Conservation (phyloP, 2,113 vertebrate species). For the Corydoras maculifer region DNA sequence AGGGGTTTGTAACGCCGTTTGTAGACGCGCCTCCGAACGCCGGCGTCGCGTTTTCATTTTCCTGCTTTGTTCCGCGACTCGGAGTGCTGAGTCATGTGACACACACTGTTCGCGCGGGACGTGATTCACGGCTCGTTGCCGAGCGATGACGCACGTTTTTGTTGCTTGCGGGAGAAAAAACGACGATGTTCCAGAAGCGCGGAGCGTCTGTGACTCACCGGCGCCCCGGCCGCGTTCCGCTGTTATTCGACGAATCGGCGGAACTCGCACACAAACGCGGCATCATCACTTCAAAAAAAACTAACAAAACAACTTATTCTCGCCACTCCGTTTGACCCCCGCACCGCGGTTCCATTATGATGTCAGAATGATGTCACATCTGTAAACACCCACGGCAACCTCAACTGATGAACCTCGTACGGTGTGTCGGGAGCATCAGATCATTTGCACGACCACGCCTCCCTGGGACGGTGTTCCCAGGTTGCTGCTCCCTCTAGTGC, state of each 20-base stretch:
- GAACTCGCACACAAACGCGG: not conserved
- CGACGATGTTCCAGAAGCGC: conserved; percentile 16
- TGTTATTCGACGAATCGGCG: not conserved
- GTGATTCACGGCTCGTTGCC: conserved; percentile 24
- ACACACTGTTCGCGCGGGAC: conserved; percentile 5
- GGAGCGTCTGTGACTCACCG: conserved; percentile 31
- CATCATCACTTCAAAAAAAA: not conserved
- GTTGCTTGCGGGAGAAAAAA: conserved; percentile 5
- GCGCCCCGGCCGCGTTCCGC: not conserved
- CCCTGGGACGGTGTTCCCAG: too few species aligned
- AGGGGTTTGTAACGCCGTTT: too few species aligned
- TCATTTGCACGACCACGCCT: too few species aligned
- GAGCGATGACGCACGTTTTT: conserved; percentile 7
- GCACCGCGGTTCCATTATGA: too few species aligned
- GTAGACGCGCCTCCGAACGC: not conserved
- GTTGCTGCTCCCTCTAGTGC: too few species aligned
- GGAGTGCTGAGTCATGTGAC: conserved; percentile 24
- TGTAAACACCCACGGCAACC: too few species aligned
- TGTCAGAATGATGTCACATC: too few species aligned
- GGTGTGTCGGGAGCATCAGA: too few species aligned
- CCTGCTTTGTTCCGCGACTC: conserved; percentile 13
- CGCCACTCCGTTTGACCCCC: too few species aligned
- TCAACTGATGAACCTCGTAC: too few species aligned
- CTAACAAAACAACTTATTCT: too few species aligned
- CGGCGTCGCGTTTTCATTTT: conserved; percentile 15